Conservation (phyloP, 2,113 vertebrate species). For the Dipodomys merriami region DNA sequence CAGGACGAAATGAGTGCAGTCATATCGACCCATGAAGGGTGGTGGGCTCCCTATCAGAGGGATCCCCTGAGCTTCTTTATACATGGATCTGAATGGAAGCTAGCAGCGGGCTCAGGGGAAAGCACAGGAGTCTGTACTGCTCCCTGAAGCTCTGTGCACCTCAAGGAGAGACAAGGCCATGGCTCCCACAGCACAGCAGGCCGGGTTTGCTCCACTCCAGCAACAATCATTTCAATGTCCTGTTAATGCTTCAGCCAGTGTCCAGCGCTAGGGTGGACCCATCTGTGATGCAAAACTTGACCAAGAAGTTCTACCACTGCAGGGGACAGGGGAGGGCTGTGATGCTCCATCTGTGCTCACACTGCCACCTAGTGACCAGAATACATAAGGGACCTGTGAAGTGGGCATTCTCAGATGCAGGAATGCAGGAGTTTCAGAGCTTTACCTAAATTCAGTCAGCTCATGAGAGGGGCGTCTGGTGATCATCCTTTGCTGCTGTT, state of each 20-base stretch:
- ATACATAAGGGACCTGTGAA: not conserved
- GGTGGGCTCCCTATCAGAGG: not conserved
- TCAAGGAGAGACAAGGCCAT: not conserved
- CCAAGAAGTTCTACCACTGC: not conserved
- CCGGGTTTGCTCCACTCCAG: too few relatives aligned
- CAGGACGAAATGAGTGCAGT: not conserved
- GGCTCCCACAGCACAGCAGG: not conserved
- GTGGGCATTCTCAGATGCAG: not conserved
- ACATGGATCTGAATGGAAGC: not conserved
- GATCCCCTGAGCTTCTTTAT: not conserved
- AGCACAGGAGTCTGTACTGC: not conserved
- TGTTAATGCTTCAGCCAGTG: not conserved
- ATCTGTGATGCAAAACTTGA: not conserved
- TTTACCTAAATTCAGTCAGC: not conserved
- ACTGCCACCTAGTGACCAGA: constrained; percentile 84
- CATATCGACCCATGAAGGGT: not conserved
- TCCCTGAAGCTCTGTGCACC: not conserved
- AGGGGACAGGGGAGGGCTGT: not conserved
- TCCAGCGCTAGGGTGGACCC: not conserved
- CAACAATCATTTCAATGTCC: constrained; percentile 3
- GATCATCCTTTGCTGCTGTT: not conserved
- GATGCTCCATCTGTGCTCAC: constrained; percentile 37
- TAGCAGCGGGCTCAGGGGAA: rapidly evolving
- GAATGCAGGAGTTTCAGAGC: not conserved
- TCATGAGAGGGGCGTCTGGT: not conserved